A percentile compares a stretch with the other conserved stretches of the same genome.
Evolutionary conservation across 2,797 vertebrate genomes (phyloP).

Genomic region (Dendrocincla fuliginosa): DNA sequence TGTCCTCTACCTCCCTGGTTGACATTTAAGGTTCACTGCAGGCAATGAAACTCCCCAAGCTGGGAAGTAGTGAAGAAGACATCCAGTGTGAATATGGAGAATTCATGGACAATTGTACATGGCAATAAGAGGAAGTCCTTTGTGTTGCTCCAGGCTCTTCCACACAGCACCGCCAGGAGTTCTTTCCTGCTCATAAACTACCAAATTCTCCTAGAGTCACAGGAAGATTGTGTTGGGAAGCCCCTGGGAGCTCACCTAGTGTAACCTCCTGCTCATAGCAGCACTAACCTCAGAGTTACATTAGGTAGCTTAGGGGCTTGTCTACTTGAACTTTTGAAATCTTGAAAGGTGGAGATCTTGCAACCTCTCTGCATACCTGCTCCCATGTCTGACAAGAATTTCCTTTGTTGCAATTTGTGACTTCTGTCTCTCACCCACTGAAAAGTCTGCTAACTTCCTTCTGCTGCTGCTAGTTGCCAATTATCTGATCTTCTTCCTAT

Average conservation of each 20-base stretch:
- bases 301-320: not conserved
- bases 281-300: not conserved
- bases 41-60: not conserved
- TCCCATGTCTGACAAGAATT: not conserved
- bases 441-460: not conserved
- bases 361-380: not conserved
- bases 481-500: not conserved
- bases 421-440: not conserved
- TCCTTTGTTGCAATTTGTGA: not conserved
- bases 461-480: not conserved
- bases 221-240: not conserved
- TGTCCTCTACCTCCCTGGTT: not conserved
- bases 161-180: not conserved
- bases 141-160: not conserved
- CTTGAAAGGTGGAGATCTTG: not conserved
- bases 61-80: not conserved
- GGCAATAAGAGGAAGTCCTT: not conserved
- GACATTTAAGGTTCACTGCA: not conserved
- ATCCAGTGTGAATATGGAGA: not conserved
- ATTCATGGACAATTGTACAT: fast-evolving
- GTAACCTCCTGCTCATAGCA: not conserved
- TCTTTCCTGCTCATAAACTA: not conserved
- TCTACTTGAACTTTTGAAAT: not conserved
- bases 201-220: not conserved
- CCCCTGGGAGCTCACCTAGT: not conserved